phyloP scores from a whole-genome alignment of 2,797 vertebrate genomes.

The Streptopelia turtur region DNA sequence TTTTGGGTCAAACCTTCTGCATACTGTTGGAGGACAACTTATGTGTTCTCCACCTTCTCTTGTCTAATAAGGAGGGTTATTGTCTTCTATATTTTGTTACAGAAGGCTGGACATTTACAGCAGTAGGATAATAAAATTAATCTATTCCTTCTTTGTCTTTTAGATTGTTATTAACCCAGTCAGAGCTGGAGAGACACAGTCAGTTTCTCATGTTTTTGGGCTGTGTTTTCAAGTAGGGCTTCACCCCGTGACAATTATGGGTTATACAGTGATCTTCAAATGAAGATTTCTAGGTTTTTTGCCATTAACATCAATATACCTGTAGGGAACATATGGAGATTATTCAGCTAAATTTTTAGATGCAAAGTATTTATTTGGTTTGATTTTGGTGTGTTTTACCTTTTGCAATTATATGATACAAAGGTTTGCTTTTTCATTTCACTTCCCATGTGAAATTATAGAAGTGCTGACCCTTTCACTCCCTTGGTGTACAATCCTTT shows the following conservation, averaged over 20 bases:
- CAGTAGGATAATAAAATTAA: background rate
- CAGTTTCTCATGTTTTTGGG: background rate
- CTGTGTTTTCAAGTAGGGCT: background rate
- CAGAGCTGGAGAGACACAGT: background rate
- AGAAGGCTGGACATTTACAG: background rate
- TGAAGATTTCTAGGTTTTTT: background rate
- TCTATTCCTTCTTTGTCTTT: background rate
- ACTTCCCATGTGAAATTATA: background rate
- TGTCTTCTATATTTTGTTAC: background rate
- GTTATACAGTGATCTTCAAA: background rate
- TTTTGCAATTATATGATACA: background rate
- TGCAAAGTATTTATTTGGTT: background rate
- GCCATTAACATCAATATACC: background rate
- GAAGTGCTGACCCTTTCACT: background rate
- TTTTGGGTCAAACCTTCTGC: fast-evolving
- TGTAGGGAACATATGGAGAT: background rate
- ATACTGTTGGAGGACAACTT: background rate
- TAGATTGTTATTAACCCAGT: background rate
- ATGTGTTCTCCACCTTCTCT: background rate
- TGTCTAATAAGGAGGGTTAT: background rate
- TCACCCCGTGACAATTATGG: background rate
- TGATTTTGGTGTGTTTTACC: background rate
- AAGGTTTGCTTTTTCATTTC: background rate
- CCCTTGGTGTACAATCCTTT: background rate
- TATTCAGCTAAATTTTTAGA: background rate